Conservation (phyloP, 2,797 vertebrate genomes). For the Trematomus bernacchii region DNA sequence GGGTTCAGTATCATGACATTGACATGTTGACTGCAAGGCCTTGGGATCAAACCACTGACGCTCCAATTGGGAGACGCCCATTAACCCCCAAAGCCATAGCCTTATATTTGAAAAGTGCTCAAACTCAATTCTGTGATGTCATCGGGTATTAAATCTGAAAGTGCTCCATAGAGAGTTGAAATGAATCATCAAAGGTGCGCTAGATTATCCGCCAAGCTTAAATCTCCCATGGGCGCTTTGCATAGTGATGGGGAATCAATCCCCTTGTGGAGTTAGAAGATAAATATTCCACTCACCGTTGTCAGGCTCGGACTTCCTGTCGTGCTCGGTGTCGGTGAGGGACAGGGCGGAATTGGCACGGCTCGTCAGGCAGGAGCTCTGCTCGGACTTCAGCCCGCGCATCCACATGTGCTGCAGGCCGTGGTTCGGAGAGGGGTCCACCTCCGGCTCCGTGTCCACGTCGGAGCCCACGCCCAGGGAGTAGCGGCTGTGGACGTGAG, state of each 20-base stretch:
- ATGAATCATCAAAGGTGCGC: slow-evolving; percentile 31
- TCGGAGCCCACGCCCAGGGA: slow-evolving; percentile 93
- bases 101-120: not conserved
- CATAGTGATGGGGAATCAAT: slow-evolving; percentile 28
- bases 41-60: not conserved
- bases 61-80: too few relatives aligned
- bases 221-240: slow-evolving; percentile 9
- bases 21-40: not conserved
- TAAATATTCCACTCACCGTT: slow-evolving; percentile 88
- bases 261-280: not conserved
- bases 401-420: slow-evolving; percentile 96
- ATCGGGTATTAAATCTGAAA: not conserved
- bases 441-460: slow-evolving; percentile 95
- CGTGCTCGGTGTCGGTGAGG: slow-evolving; percentile 97
- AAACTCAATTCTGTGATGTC: not conserved
- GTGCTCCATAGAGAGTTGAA: too few relatives aligned
- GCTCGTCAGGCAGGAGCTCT: slow-evolving; percentile 96
- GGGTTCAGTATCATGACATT: not conserved
- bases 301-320: slow-evolving; percentile 96
- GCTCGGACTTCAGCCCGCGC: slow-evolving; percentile 95
- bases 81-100: not conserved
- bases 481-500: slow-evolving; percentile 85
- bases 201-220: slow-evolving; percentile 8
- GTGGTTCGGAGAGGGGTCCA: slow-evolving; percentile 91
- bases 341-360: slow-evolving; percentile 96